Percentiles rank a stretch among this genome's conserved stretches.
phyloP scores from a whole-genome alignment of 2,797 vertebrate species.

The Sebastes vulpes region DNA sequence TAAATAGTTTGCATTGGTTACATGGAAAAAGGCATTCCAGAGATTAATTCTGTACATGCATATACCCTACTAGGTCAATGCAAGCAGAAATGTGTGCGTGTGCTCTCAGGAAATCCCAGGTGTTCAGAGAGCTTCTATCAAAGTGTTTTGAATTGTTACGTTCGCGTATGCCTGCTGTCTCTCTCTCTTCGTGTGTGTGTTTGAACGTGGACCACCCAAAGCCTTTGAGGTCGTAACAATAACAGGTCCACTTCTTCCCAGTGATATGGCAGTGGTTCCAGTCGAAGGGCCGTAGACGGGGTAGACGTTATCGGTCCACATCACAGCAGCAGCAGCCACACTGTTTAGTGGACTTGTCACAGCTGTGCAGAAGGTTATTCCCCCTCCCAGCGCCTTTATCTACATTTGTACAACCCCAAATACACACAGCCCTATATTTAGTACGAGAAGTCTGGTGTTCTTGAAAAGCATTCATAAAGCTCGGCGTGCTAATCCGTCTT shows the following conservation, averaged over 20 bases:
- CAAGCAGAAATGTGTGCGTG: background rate
- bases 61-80: background rate
- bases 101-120: conserved; percentile 39
- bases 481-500: conserved; percentile 12
- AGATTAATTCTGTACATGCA: conserved; percentile 34
- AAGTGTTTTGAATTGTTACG: conserved; percentile 23
- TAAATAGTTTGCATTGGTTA: conserved; percentile 40
- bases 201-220: conserved; percentile 82
- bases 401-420: conserved; percentile 20
- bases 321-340: conserved; percentile 49
- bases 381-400: conserved; percentile 30
- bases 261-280: conserved; percentile 68
- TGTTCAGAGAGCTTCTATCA: conserved; percentile 34
- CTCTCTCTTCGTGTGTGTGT: conserved; percentile 1
- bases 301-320: conserved; percentile 64
- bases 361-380: conserved; percentile 39
- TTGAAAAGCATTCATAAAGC: conserved; percentile 28
- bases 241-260: conserved; percentile 79
- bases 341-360: conserved; percentile 72
- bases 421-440: conserved; percentile 17
- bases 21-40: conserved; percentile 15
- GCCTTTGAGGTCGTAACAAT: conserved; percentile 77
- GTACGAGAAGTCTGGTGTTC: conserved; percentile 11
- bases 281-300: conserved; percentile 42
- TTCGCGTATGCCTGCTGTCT: conserved; percentile 35